A percentile compares a stretch with the other conserved stretches of the same genome.
These are phyloP conservation scores for Axea sp. DNA, from an alignment of 2,888 invertebrate genomes.

Conservation along the genomic window DNA sequence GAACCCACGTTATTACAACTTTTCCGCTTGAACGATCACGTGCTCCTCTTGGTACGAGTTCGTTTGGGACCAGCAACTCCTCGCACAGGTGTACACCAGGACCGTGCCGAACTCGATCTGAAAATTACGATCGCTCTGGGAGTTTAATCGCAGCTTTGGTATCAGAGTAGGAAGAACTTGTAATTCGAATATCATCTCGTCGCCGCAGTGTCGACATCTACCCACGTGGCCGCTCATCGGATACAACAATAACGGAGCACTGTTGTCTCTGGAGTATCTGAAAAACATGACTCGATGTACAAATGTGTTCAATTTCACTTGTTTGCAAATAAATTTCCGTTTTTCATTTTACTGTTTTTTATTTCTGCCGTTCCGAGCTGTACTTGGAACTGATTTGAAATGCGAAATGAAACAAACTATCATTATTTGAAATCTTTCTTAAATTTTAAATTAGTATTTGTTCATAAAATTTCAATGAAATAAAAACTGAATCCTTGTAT, in stretches of 20 bases:
- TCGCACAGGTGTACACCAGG: slow-evolving; percentile 89
- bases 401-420: no score
- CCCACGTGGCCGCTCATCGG: slow-evolving; percentile 81
- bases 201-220: slow-evolving; percentile 86
- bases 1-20: slow-evolving; percentile 72
- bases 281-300: no score
- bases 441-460: no score
- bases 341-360: no score
- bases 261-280: slow-evolving; percentile 88
- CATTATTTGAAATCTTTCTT: no score
- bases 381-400: no score
- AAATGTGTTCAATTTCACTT: no score
- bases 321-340: no score
- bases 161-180: slow-evolving; percentile 91
- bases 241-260: slow-evolving; percentile 85
- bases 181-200: slow-evolving; percentile 87
- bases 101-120: slow-evolving; percentile 91
- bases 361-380: no score
- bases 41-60: slow-evolving; percentile 85
- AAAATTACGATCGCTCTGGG: slow-evolving; percentile 80
- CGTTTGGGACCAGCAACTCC: slow-evolving; percentile 90
- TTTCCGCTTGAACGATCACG: slow-evolving; percentile 88
- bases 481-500: no score
- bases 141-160: slow-evolving; percentile 83
- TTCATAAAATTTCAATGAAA: no score